A percentile compares a stretch with the other conserved stretches of the same genome.
Conservation (phyloP, 2,888 invertebrate species). For the Ornithoptera priamus region DNA sequence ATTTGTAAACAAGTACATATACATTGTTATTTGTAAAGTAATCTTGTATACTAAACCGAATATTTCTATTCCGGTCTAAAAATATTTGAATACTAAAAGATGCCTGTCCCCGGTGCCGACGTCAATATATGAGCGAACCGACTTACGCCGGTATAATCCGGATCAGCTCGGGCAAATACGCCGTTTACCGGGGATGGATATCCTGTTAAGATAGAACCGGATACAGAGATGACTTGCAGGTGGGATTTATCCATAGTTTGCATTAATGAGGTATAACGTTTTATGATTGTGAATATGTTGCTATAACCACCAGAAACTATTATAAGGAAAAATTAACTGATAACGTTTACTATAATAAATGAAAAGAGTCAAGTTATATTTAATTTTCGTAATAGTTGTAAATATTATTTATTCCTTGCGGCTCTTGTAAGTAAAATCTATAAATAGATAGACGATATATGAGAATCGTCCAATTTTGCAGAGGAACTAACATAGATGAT, state of each 20-base stretch:
- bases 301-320: not conserved
- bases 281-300: not conserved
- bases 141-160: slow-evolving; percentile 37
- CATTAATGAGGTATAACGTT: slow-evolving; percentile 18
- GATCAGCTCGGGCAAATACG: slow-evolving; percentile 36
- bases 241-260: slow-evolving; percentile 25
- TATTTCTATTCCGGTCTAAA: slow-evolving; percentile 19
- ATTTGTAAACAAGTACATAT: no score
- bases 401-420: no score
- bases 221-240: slow-evolving; percentile 15
- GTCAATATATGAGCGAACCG: slow-evolving; percentile 36
- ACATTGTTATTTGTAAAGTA: no score
- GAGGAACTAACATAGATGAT: no score
- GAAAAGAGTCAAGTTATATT: no score
- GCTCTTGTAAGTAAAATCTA: no score
- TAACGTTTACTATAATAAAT: no score
- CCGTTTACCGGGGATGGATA: slow-evolving; percentile 32
- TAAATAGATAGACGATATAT: no score
- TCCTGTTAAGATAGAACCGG: slow-evolving; percentile 31
- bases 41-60: not conserved
- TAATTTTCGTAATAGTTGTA: no score
- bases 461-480: no score
- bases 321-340: not conserved
- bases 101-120: slow-evolving; percentile 19
- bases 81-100: slow-evolving; percentile 39